Percentiles rank a stretch among this genome's conserved stretches.
phyloP scores from a whole-genome alignment of 2,113 vertebrate species.

The Acanthisitta chloris region DNA sequence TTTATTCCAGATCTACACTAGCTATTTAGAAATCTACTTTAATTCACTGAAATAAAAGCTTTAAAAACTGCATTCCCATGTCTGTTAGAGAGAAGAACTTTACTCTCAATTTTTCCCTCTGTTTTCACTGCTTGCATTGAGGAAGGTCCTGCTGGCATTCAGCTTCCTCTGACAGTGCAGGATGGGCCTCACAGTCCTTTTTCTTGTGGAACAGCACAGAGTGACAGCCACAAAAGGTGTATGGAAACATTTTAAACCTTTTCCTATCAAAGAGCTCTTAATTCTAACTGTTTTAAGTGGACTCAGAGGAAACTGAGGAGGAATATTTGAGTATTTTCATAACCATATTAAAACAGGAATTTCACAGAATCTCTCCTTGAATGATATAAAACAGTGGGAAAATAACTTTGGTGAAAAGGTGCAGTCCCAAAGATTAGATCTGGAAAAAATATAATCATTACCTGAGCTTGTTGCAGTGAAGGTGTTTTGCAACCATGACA shows the following conservation, averaged over 20 bases:
- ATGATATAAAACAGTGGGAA: neutral
- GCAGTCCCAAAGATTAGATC: neutral
- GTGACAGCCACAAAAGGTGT: neutral
- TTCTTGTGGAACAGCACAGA: neutral
- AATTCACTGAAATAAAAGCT: neutral
- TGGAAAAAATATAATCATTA: neutral
- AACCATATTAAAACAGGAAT: neutral
- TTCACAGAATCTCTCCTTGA: neutral
- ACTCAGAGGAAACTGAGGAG: neutral
- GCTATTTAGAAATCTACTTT: neutral
- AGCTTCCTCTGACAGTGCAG: neutral
- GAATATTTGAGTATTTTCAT: neutral
- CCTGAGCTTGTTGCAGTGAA: neutral
- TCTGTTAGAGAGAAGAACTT: neutral
- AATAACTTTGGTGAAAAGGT: neutral
- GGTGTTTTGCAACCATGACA: neutral
- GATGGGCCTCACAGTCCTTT: neutral
- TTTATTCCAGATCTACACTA: neutral
- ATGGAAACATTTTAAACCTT: neutral
- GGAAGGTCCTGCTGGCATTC: neutral
- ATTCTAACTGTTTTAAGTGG: neutral
- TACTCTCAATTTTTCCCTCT: neutral
- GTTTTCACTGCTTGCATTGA: rapidly evolving
- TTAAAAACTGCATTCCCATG: neutral
- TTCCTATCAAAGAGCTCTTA: neutral